These are phyloP conservation scores for Stratiomys singularior DNA, from an alignment of 2,888 invertebrate genomes.

Conservation along the genomic window DNA sequence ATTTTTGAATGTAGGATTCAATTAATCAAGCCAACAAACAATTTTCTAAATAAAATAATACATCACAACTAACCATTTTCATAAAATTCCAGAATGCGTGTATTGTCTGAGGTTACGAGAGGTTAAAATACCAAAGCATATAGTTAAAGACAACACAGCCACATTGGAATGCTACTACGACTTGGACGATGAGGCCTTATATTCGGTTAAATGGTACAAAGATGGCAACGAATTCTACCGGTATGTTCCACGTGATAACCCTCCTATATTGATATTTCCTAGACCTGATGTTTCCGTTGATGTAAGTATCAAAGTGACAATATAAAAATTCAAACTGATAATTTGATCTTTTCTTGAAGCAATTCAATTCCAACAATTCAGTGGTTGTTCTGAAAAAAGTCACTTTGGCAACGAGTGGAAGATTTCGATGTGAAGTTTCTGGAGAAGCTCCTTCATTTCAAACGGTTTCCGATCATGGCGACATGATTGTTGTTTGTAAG, in stretches of 20 bases:
- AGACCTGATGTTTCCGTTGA: slow-evolving; percentile 85
- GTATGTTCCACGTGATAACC: slow-evolving; percentile 83
- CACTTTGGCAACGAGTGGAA: slow-evolving; percentile 72
- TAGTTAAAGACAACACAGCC: slow-evolving; percentile 80
- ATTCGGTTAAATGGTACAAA: slow-evolving; percentile 94
- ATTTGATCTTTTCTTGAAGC: too few relatives aligned
- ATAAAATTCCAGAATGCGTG: slow-evolving; percentile 66
- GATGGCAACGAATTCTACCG: slow-evolving; percentile 91
- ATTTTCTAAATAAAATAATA: too few relatives aligned
- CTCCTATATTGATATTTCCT: slow-evolving; percentile 81
- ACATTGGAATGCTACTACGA: slow-evolving; percentile 84
- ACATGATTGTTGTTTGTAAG: slow-evolving; percentile 78
- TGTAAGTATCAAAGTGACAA: slow-evolving; percentile 75
- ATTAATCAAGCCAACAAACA: too few relatives aligned
- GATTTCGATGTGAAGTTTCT: slow-evolving; percentile 77
- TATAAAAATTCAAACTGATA: too few relatives aligned
- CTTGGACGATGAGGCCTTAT: slow-evolving; percentile 82
- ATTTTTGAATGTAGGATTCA: too few relatives aligned
- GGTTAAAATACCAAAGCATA: slow-evolving; percentile 83
- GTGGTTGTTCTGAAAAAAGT: slow-evolving; percentile 74
- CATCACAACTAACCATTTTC: too few relatives aligned
- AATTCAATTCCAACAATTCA: slow-evolving; percentile 75
- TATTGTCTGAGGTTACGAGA: slow-evolving; percentile 77
- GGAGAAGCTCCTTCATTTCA: slow-evolving; percentile 78
- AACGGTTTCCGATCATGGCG: slow-evolving; percentile 74